Evolutionary conservation across 2,113 vertebrate genomes (phyloP).

Genomic region (Eurystomus gularis): DNA sequence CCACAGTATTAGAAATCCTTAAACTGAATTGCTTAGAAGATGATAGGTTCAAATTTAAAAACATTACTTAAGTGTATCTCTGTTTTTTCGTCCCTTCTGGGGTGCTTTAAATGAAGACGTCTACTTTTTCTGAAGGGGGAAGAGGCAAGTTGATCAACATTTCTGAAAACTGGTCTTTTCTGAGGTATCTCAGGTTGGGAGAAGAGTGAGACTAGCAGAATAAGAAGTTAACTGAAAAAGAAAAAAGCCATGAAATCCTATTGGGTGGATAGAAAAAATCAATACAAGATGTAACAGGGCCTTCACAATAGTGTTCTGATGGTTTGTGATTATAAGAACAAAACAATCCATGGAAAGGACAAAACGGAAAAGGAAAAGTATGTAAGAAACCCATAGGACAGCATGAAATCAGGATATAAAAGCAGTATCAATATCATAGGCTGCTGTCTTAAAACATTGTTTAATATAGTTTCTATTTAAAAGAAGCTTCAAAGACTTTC

Average conservation of each 20-base stretch:
- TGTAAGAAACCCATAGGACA: neutral
- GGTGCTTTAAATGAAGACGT: neutral
- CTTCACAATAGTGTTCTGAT: neutral
- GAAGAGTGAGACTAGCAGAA: neutral
- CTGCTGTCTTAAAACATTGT: conserved; percentile 3
- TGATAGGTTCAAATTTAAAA: neutral
- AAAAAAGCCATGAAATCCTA: neutral
- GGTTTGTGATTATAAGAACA: neutral
- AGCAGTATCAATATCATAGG: neutral
- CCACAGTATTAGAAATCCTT: neutral
- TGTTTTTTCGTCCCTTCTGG: neutral
- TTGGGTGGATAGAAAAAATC: neutral
- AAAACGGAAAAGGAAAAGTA: neutral
- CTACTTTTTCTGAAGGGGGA: neutral
- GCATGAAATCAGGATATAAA: neutral
- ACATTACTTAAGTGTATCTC: neutral
- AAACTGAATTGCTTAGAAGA: neutral
- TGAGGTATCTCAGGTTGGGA: neutral
- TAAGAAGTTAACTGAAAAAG: neutral
- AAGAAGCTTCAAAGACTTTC: conserved; percentile 27
- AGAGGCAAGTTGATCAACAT: neutral
- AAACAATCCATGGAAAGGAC: neutral
- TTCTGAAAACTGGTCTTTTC: neutral
- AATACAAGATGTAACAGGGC: neutral
- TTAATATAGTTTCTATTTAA: neutral